Base-by-base conservation (phyloP, 2,113 vertebrate genomes). In the Saguinus imperator region DNA sequence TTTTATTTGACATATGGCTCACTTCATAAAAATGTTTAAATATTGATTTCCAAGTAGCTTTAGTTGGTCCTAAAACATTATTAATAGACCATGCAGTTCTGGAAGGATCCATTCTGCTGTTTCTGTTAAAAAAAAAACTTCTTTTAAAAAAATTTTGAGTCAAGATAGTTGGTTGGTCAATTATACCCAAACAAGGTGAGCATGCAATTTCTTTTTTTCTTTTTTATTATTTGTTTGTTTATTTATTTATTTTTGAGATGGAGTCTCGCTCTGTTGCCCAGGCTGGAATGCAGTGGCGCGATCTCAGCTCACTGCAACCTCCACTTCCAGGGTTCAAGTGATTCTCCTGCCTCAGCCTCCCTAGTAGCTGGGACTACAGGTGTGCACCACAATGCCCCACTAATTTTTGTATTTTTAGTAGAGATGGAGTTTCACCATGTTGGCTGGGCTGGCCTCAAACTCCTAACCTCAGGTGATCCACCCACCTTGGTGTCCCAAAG, bases 11-110 rank as follows among this genome's bases (percentile, higher is more conserved):
- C 89, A 73, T 89, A 82, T 81, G 91, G 68, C 80, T 97, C 35
- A 52, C 68, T 97, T 96, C 80, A 84, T 87, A 81, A 94, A 91
- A 86, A 92, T 20, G 64, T 91, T 95, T 95, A 89, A 94, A 96
- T 92, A 95, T 75, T 96, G 93, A 93, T 95, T 86, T 97, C 81
- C 61, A 87, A 94, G 90, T 43, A 45, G 29, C 35, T 97, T 89
- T 82, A 23, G 85, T 96, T 93, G 72, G 14, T 92, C 92, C 95
- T 29, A 40, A 96, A 95, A 88, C 82, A 96, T 48, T 55, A 83
- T 97, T 94, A 96, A 95, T 43, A 61, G 86, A 92, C 68, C 82
- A 45, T 66, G 85, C 57, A 89, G 43, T 48, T 92, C 50, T 52
- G 58, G 77, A 64, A 4, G 35, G 83, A 95, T 90, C 84, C 89